phyloP scores from a whole-genome alignment of 2,113 vertebrate species.

The Genyomyrus donnyi region DNA sequence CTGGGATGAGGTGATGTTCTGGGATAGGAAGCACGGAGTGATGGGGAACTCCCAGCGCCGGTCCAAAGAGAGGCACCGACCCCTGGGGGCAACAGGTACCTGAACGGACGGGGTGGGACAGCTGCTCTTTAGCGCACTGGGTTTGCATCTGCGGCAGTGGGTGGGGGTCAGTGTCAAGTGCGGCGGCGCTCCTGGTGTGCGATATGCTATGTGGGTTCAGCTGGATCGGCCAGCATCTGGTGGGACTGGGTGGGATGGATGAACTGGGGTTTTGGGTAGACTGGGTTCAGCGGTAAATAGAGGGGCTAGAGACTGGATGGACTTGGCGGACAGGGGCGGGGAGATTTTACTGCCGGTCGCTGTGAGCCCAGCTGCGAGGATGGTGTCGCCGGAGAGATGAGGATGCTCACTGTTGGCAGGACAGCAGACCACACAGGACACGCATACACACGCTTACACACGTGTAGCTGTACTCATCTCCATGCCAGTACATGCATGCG shows the following conservation, averaged over 20 bases:
- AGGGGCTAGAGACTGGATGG: neutral
- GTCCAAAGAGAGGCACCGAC: conserved; percentile 65
- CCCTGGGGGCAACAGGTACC: conserved; percentile 65
- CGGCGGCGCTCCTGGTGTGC: too few species aligned
- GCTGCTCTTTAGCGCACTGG: too few species aligned
- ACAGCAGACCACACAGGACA: neutral
- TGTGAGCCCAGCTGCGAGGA: neutral
- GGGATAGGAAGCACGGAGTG: conserved; percentile 63
- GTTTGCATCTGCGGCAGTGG: neutral
- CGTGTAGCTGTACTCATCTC: neutral
- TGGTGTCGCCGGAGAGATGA: neutral
- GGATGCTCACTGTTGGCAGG: neutral
- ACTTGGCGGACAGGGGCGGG: neutral
- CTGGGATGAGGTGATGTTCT: conserved; percentile 66
- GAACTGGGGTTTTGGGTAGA: neutral
- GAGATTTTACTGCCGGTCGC: neutral
- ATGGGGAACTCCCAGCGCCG: conserved; percentile 66
- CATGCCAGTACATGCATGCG: neutral
- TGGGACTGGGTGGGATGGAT: neutral
- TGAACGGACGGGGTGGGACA: neutral
- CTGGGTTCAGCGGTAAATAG: neutral
- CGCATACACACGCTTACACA: neutral
- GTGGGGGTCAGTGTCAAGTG: neutral
- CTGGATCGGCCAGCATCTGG: neutral
- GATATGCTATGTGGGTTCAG: neutral